Conservation (phyloP, 2,888 invertebrate genomes). For the Eudemis profundana region DNA sequence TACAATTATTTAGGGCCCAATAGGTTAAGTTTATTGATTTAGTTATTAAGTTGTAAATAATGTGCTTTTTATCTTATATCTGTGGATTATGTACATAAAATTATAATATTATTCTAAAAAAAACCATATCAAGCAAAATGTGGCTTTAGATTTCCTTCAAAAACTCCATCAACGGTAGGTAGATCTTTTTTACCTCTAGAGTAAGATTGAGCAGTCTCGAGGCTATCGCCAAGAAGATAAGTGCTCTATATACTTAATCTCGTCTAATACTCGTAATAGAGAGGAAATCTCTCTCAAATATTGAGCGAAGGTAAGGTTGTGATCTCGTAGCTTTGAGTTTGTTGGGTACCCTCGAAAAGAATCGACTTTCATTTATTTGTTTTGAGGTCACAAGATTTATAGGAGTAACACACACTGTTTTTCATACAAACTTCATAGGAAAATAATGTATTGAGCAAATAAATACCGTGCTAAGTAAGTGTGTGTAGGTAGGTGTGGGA, state of each 20-base stretch:
- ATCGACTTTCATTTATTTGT: slow-evolving; percentile 5
- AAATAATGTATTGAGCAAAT: too few species aligned
- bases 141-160: neutral
- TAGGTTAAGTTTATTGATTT: too few species aligned
- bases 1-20: too few species aligned
- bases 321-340: slow-evolving; percentile 5
- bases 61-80: too few species aligned
- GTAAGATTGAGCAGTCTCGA: slow-evolving; percentile 21
- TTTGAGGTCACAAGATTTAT: neutral
- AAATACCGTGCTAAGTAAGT: too few species aligned
- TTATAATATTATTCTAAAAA: too few species aligned
- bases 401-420: too few species aligned
- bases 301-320: slow-evolving; percentile 11
- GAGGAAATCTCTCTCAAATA: slow-evolving; percentile 13
- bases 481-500: too few species aligned
- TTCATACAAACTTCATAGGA: too few species aligned
- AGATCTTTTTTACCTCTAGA: slow-evolving; percentile 9
- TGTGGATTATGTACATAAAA: too few species aligned
- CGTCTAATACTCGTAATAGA: slow-evolving; percentile 32
- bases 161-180: slow-evolving; percentile 17
- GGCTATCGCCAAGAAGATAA: slow-evolving; percentile 29
- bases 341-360: neutral
- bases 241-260: slow-evolving; percentile 23
- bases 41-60: too few species aligned
- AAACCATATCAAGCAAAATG: too few species aligned